Evolutionary conservation across 2,888 invertebrate species (phyloP).

Genomic region (Parapristionchus giblindavisi): DNA sequence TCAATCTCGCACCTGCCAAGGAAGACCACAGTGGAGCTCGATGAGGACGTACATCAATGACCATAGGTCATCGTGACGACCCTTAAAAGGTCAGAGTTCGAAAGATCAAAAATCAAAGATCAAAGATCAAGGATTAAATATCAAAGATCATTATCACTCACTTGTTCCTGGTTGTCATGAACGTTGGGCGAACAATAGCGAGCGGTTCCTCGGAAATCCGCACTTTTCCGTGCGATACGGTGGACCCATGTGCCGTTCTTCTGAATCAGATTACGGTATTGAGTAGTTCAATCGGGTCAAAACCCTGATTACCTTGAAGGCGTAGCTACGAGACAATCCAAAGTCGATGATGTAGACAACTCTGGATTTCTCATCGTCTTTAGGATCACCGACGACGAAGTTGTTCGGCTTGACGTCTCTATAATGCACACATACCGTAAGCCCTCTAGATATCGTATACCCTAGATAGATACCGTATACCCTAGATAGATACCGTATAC

Average conservation of each 20-base stretch:
- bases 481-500: no score
- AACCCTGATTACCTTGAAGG: slow-evolving; percentile 35
- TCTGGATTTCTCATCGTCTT: slow-evolving; percentile 50
- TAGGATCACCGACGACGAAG: slow-evolving; percentile 55
- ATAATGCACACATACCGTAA: neutral
- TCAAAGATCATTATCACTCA: no score
- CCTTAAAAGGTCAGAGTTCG: no score
- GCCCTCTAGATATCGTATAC: no score
- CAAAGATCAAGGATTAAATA: no score
- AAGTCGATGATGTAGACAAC: slow-evolving; percentile 61
- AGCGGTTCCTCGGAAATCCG: slow-evolving; percentile 64
- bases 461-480: no score
- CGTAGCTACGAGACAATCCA: slow-evolving; percentile 53
- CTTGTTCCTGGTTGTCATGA: slow-evolving; percentile 57
- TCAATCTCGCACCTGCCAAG: slow-evolving; percentile 53
- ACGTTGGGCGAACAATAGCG: slow-evolving; percentile 62
- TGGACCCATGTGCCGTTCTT: slow-evolving; percentile 43
- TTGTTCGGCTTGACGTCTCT: slow-evolving; percentile 56
- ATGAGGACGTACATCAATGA: slow-evolving; percentile 52
- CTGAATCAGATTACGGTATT: neutral
- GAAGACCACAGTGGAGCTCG: slow-evolving; percentile 76
- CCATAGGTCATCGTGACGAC: slow-evolving; percentile 43
- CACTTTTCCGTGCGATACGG: slow-evolving; percentile 55
- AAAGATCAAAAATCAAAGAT: slow-evolving; percentile 18
- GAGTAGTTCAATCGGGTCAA: no score